Evolutionary conservation across 2,113 vertebrate species (phyloP).

Genomic region (Pygoscelis adeliae): DNA sequence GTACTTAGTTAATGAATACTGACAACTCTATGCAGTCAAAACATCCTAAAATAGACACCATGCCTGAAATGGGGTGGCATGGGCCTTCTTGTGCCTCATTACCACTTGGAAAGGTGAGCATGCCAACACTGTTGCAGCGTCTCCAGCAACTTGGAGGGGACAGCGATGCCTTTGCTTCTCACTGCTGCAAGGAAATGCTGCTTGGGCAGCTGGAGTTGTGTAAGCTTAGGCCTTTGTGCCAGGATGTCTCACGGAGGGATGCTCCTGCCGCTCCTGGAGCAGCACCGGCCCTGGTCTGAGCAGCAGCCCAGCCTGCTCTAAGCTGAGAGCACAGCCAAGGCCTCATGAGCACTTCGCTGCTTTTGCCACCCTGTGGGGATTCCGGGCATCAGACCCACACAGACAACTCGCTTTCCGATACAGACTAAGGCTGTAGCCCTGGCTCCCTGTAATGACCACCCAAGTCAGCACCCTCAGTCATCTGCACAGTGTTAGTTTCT

Average conservation of each 20-base stretch:
- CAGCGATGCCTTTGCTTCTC: not conserved
- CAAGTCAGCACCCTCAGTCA: not conserved
- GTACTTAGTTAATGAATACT: not conserved
- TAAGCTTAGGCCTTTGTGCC: too few species aligned
- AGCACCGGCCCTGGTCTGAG: too few species aligned
- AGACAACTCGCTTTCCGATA: rapidly evolving
- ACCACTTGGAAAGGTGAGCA: rapidly evolving
- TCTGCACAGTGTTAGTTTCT: too few species aligned
- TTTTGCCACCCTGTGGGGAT: not conserved
- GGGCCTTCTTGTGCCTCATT: not conserved
- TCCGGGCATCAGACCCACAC: rapidly evolving
- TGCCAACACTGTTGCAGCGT: rapidly evolving
- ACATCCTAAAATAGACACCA: not conserved
- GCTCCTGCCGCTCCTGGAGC: too few species aligned
- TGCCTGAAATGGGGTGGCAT: not conserved
- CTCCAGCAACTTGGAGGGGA: not conserved
- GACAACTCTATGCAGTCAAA: not conserved
- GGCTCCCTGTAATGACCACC: not conserved
- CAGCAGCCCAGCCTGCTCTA: too few species aligned
- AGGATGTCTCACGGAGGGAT: rapidly evolving
- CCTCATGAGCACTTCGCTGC: rapidly evolving
- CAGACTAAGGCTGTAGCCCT: not conserved
- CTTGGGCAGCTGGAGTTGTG: not conserved
- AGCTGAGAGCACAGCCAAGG: too few species aligned
- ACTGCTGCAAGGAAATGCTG: not conserved